Conservation (phyloP, 2,113 vertebrate species). For the Dicerorhinus sumatrensis region DNA sequence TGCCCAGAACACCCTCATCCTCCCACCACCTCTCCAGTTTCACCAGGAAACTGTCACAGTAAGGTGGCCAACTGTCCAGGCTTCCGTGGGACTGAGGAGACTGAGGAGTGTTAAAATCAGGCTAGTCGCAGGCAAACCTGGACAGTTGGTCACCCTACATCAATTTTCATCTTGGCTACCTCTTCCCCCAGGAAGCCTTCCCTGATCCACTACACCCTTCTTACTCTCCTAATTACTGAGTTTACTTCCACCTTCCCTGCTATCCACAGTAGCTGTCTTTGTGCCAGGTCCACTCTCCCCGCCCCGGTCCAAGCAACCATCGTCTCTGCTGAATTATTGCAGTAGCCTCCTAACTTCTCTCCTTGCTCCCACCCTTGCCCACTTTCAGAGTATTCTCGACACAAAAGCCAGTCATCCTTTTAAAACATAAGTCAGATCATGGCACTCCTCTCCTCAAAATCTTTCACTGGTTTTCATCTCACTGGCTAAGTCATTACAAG, state of each 20-base stretch:
- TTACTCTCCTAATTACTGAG: neutral
- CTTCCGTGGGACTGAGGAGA: neutral
- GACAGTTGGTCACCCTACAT: neutral
- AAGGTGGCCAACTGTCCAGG: rapidly evolving
- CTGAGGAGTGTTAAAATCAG: neutral
- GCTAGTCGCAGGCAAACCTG: neutral
- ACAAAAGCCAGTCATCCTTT: neutral
- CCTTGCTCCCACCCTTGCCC: neutral
- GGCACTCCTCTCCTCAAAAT: neutral
- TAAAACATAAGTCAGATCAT: neutral
- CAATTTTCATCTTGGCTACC: neutral
- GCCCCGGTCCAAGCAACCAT: rapidly evolving
- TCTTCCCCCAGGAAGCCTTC: neutral
- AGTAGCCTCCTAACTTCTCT: neutral
- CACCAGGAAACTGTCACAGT: neutral
- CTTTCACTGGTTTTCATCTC: neutral
- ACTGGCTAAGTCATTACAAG: neutral
- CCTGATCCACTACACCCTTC: neutral
- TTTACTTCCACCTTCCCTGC: neutral
- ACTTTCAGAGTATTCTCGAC: neutral
- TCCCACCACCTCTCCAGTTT: neutral
- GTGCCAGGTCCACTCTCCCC: too few species aligned
- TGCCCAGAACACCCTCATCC: neutral
- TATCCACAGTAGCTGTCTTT: neutral
- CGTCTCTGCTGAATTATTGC: neutral